phyloP scores from a whole-genome alignment of 2,888 invertebrate species.

The Nomada lathburiana region DNA sequence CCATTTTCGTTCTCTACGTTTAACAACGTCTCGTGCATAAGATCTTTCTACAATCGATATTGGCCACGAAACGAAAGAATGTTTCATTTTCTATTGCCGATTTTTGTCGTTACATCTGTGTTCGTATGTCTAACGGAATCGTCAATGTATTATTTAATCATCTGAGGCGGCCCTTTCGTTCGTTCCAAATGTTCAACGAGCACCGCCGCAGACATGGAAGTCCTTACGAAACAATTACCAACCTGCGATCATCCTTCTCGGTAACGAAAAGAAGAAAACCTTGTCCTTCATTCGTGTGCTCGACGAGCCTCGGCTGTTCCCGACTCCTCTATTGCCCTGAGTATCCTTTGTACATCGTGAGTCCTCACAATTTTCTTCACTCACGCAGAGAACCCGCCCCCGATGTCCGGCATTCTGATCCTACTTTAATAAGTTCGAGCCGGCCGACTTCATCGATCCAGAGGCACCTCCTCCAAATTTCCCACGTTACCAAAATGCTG shows the following conservation, averaged over 20 bases:
- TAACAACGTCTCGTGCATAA: no score
- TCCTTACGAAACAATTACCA: neutral
- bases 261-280: neutral
- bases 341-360: slow-evolving; percentile 71
- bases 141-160: no score
- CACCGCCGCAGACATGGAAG: neutral
- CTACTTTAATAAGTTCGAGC: neutral
- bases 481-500: slow-evolving; percentile 81
- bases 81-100: no score
- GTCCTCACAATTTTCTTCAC: neutral
- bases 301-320: slow-evolving; percentile 32
- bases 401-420: no score
- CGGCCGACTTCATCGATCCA: slow-evolving; percentile 73
- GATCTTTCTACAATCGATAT: no score
- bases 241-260: neutral
- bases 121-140: no score
- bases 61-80: no score
- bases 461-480: slow-evolving; percentile 75
- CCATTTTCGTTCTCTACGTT: no score
- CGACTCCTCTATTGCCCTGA: slow-evolving; percentile 63
- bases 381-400: no score
- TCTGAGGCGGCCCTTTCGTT: neutral
- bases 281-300: slow-evolving; percentile 3
- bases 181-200: neutral
- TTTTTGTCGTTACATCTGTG: no score